These are phyloP conservation scores for Polyploca ridens DNA, from an alignment of 2,888 invertebrate species.

Conservation along the genomic window DNA sequence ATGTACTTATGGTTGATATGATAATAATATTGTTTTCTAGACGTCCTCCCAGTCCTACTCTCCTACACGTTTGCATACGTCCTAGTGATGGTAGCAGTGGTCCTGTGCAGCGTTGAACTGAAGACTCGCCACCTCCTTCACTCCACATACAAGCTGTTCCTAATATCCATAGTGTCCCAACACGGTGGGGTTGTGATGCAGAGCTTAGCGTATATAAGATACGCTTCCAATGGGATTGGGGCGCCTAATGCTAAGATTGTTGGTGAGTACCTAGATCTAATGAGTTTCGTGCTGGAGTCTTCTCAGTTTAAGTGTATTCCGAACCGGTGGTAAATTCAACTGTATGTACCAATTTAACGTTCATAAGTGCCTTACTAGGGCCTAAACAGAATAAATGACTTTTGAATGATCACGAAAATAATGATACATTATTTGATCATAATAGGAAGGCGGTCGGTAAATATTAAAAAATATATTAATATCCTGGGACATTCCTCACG, in stretches of 20 bases:
- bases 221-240: conserved; percentile 90
- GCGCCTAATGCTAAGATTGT: conserved; percentile 72
- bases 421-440: no score
- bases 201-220: conserved; percentile 89
- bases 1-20: no score
- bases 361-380: no score
- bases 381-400: no score
- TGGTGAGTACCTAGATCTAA: conserved; percentile 59
- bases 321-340: no score
- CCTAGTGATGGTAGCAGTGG: conserved; percentile 88
- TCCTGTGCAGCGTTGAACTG: conserved; percentile 90
- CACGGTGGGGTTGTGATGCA: conserved; percentile 88
- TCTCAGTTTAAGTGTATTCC: no score
- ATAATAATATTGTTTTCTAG: conserved; percentile 77
- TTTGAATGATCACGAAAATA: no score
- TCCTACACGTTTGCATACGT: conserved; percentile 90
- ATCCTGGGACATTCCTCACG: no score
- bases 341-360: no score
- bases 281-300: no score
- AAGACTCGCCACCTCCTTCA: conserved; percentile 92
- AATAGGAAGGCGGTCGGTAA: no score
- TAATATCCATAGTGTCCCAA: conserved; percentile 89
- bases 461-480: no score
- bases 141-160: conserved; percentile 94
- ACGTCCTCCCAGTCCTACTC: conserved; percentile 93